phyloP scores from a whole-genome alignment of 2,113 vertebrate genomes.

The Phaetusa simplex region DNA sequence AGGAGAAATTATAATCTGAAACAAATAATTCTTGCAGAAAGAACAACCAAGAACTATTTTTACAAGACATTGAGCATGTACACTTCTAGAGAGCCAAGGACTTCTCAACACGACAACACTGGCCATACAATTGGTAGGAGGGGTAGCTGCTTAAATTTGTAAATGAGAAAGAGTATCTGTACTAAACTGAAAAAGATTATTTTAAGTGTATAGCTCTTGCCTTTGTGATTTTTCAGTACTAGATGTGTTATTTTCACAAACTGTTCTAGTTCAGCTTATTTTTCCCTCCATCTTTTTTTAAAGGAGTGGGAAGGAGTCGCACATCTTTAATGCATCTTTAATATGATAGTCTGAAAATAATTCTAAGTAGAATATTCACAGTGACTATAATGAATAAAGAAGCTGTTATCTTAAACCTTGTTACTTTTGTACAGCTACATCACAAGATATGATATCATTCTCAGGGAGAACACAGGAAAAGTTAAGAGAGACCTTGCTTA shows the following conservation, averaged over 20 bases:
- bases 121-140: neutral
- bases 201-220: neutral
- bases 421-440: neutral
- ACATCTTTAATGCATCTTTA: neutral
- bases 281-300: neutral
- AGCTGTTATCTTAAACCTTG: neutral
- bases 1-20: neutral
- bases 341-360: conserved; percentile 29
- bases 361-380: neutral
- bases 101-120: neutral
- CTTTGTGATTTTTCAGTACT: neutral
- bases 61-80: neutral
- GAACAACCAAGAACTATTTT: neutral
- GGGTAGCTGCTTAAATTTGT: conserved; percentile 13
- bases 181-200: neutral
- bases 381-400: neutral
- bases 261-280: neutral
- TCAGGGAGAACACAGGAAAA: neutral
- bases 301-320: neutral
- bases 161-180: neutral
- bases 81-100: neutral
- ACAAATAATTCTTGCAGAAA: neutral
- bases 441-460: neutral
- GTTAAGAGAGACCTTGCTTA: neutral
- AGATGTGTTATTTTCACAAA: neutral